A percentile compares a stretch with the other conserved stretches of the same genome.
Conservation (phyloP, 2,113 vertebrate genomes). For the Sialia sialis region DNA sequence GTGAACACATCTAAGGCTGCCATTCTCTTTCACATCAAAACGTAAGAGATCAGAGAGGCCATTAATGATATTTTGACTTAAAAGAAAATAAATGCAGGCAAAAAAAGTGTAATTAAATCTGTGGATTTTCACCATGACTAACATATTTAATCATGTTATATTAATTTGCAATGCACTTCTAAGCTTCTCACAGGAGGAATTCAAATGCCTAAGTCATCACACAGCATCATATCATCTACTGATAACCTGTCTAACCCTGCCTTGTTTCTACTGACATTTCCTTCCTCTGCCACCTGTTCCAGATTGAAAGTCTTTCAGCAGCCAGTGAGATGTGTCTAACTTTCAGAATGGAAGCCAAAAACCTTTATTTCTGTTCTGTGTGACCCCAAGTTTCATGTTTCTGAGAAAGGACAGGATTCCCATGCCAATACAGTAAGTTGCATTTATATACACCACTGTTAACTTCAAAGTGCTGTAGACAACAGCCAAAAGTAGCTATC, state of each 20-base stretch:
- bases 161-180: not conserved
- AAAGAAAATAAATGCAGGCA: not conserved
- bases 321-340: not conserved
- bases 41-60: not conserved
- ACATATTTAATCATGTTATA: not conserved
- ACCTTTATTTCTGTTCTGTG: not conserved
- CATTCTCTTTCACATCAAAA: not conserved
- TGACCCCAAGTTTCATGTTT: not conserved
- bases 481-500: not conserved
- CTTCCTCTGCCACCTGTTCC: not conserved
- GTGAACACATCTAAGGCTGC: not conserved
- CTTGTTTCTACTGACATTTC: not conserved
- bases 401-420: not conserved
- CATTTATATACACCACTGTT: not conserved
- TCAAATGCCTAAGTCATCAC: not conserved
- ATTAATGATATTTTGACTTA: not conserved
- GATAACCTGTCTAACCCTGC: not conserved
- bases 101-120: not conserved
- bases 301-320: not conserved
- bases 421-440: not conserved
- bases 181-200: not conserved
- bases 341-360: not conserved
- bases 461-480: not conserved
- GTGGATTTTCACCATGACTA: not conserved
- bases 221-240: not conserved